These are phyloP conservation scores for Myotis yumanensis DNA, from an alignment of 2,113 vertebrate genomes.

Conservation along the genomic window DNA sequence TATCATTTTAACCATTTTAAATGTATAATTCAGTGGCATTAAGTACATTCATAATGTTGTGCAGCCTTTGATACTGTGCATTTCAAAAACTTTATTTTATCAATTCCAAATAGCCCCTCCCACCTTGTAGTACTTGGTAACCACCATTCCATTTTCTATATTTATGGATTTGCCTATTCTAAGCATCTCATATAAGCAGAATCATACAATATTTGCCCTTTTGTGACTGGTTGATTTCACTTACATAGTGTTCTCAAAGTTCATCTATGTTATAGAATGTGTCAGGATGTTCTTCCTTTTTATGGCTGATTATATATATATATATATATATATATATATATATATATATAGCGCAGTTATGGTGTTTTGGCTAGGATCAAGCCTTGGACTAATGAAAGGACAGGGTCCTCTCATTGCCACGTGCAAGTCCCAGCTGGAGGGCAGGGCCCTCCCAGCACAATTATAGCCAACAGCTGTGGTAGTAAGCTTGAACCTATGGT, in stretches of 20 bases:
- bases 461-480: too few species aligned
- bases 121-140: not conserved
- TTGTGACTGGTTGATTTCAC: not conserved
- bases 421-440: too few species aligned
- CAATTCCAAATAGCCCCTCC: not conserved
- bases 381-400: too few species aligned
- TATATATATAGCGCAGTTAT: too few species aligned
- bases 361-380: too few species aligned
- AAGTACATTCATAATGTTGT: not conserved
- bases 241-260: not conserved
- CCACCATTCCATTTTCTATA: not conserved
- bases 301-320: too few species aligned
- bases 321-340: too few species aligned
- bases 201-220: not conserved
- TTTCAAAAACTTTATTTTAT: not conserved
- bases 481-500: too few species aligned
- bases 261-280: not conserved
- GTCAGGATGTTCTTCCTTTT: conserved; percentile 48
- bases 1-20: not conserved
- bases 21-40: not conserved
- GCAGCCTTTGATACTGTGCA: not conserved
- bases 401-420: too few species aligned
- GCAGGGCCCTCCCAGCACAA: too few species aligned
- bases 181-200: not conserved
- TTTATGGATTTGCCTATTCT: not conserved